These are phyloP conservation scores for Macrotis lagotis DNA, from an alignment of 2,113 vertebrate species.

Conservation along the genomic window DNA sequence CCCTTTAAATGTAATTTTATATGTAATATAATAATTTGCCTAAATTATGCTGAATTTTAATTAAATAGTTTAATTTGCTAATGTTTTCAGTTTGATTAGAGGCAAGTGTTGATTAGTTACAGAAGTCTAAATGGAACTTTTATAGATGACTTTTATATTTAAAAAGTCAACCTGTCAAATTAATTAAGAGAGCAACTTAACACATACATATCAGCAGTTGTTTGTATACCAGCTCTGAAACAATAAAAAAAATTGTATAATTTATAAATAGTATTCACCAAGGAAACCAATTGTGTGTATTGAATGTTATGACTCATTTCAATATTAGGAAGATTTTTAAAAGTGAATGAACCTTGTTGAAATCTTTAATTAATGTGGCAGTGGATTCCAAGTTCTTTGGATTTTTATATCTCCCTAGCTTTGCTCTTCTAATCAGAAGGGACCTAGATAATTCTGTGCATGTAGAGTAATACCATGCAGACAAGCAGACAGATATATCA, in stretches of 20 bases:
- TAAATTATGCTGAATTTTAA: conserved; percentile 80
- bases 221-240: neutral
- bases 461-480: neutral
- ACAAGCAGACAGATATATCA: neutral
- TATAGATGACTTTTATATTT: conserved; percentile 73
- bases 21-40: conserved; percentile 77
- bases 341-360: conserved; percentile 30
- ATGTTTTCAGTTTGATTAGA: conserved; percentile 81
- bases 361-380: conserved; percentile 32
- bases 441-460: neutral
- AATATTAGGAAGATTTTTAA: conserved; percentile 9
- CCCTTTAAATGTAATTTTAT: conserved; percentile 77
- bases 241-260: neutral
- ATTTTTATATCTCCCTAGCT: neutral
- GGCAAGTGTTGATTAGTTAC: conserved; percentile 79
- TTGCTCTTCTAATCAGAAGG: neutral
- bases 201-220: conserved; percentile 35
- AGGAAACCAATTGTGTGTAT: neutral
- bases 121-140: conserved; percentile 77
- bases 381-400: conserved; percentile 22
- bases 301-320: neutral
- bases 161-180: conserved; percentile 74
- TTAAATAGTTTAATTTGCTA: conserved; percentile 82
- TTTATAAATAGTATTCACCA: neutral
- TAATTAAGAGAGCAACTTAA: conserved; percentile 69